Conservation (phyloP, 2,888 invertebrate species). For the Mythimna impura region DNA sequence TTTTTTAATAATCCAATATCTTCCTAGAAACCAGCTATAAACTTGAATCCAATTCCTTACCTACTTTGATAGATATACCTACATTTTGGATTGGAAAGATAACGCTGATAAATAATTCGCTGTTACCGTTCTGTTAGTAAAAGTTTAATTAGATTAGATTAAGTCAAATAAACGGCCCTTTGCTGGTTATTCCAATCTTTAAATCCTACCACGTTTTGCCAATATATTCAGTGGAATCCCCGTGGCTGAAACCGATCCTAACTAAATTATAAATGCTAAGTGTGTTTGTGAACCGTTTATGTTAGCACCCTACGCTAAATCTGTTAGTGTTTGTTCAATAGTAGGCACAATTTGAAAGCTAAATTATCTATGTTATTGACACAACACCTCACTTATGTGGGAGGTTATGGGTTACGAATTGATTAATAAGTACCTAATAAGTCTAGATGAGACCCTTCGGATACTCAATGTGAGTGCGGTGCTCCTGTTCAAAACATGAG, state of each 20-base stretch:
- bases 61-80: too few relatives aligned
- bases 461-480: too few relatives aligned
- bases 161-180: slow-evolving; percentile 17
- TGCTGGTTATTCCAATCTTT: slow-evolving; percentile 22
- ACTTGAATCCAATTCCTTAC: too few relatives aligned
- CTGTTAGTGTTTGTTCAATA: slow-evolving; percentile 36
- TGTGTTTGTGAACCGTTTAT: slow-evolving; percentile 44
- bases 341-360: slow-evolving; percentile 32
- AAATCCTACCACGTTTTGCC: slow-evolving; percentile 48
- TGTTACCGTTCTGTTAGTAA: neutral
- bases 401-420: neutral
- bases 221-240: slow-evolving; percentile 50
- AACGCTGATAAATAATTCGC: too few relatives aligned
- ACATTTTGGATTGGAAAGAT: too few relatives aligned
- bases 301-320: slow-evolving; percentile 31
- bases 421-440: neutral
- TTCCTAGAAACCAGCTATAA: too few relatives aligned
- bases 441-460: too few relatives aligned
- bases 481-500: too few relatives aligned
- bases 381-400: neutral
- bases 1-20: too few relatives aligned
- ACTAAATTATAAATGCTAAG: slow-evolving; percentile 55
- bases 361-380: slow-evolving; percentile 28
- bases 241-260: slow-evolving; percentile 25
- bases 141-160: slow-evolving; percentile 48